These are phyloP conservation scores for Oscarella lobularis DNA, from an alignment of 37 sponge, comb jelly and placozoan genomes.

Conservation along the genomic window DNA sequence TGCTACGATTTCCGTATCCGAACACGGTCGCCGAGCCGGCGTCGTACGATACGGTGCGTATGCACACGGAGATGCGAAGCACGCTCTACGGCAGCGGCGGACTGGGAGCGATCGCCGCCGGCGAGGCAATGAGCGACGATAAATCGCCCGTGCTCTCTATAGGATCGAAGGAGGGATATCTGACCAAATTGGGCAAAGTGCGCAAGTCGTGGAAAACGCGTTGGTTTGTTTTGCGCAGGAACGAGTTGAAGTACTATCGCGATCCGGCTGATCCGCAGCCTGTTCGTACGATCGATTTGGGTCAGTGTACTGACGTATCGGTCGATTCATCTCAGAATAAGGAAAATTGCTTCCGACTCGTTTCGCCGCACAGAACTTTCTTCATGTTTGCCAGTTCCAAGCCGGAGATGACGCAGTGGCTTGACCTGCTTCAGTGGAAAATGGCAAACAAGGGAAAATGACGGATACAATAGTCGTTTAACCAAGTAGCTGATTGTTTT, in stretches of 20 bases:
- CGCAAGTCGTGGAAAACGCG: conserved; percentile 4
- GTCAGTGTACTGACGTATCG: background rate
- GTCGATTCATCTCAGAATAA: background rate
- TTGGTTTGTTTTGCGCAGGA: conserved; percentile 5
- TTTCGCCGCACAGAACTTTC: background rate
- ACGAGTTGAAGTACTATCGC: conserved; percentile 4
- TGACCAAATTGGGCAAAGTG: background rate
- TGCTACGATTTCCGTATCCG: conserved; percentile 5
- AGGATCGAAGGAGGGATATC: conserved; percentile 7
- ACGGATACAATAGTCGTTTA: background rate
- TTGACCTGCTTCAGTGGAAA: background rate
- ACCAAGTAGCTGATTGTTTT: background rate
- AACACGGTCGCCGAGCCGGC: background rate
- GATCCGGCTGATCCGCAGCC: background rate
- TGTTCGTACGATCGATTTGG: background rate
- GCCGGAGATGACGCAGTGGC: conserved; percentile 2
- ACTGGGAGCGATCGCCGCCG: background rate
- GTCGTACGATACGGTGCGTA: conserved; percentile 20
- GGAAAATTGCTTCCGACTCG: background rate
- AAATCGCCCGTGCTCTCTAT: background rate
- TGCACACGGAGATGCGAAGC: conserved; percentile 39
- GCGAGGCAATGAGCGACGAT: background rate
- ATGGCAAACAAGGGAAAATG: too few species aligned
- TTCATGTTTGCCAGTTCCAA: conserved; percentile 5
- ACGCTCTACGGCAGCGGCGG: too few species aligned